Evolutionary conservation across 2,888 invertebrate genomes (phyloP), one percentile per base, ranked within the genome.

Genomic region (Ochropleura plecta): DNA sequence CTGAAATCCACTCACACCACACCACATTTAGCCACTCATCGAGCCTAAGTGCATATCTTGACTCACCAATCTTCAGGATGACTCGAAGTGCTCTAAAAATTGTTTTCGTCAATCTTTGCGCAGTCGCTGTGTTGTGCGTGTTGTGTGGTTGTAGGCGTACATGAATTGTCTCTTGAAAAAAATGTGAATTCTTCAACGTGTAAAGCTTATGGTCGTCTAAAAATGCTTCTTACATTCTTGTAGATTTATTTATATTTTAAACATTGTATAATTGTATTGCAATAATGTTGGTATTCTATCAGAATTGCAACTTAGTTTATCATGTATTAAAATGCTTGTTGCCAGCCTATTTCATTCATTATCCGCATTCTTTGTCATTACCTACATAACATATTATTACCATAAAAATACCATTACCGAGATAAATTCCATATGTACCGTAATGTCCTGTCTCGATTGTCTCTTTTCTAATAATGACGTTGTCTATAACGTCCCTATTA

Each of bases 11-110:
- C 90, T 79, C 91, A 85, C 84, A 89, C 79, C 91, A 83, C 83
- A 89, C 93, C 92, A 91, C 90, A 90, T 93, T 93, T 92, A 94
- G 93, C 86, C 86, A 87, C 88, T 82, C 87, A 79, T 82, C 83
- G 82, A 83, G 82, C 79, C 81, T 84, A 78, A 87, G 84, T 90
- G 88, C 90, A 90, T 88, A 82, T 79, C 85, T 90, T 93, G 91
- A 93, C 87, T 93, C 93, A 92, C 81, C 82, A 62, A 70, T 72
- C 30, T 57, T 80, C 74, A 81, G 82, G 82, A 84, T 88, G 78
- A 82, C 79, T 78, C 85, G 86, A 86, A 70, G 73, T 84, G 81
- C 83, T 86, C 83, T 87, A 81, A 81, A 86, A 86, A 86, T 81
- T 83, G 76, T 85, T 85, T 86, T 85, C 78, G 75, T 72, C 70